These are phyloP conservation scores for Brachyptera risi DNA, from an alignment of 2,888 invertebrate species.

Conservation along the genomic window DNA sequence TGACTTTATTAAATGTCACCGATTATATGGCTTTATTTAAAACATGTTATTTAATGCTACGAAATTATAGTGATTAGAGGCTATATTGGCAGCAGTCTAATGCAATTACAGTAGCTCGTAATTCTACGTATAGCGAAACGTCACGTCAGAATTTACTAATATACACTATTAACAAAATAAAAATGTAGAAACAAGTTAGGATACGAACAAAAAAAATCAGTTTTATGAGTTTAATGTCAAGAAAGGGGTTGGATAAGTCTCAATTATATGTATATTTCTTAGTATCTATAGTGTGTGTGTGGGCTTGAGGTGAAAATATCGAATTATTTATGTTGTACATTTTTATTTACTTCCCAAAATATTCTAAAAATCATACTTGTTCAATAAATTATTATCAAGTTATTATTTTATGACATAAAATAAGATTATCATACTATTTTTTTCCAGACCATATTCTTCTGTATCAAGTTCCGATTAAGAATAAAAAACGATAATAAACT, in stretches of 20 bases:
- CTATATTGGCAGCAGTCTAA: background rate
- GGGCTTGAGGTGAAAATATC: too few species aligned
- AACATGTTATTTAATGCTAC: conserved; percentile 13
- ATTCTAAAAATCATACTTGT: too few species aligned
- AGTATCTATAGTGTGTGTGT: background rate
- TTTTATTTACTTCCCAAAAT: too few species aligned
- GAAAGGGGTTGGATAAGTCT: background rate
- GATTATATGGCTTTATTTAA: conserved; percentile 13
- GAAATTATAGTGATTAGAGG: conserved; percentile 16
- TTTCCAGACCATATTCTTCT: too few species aligned
- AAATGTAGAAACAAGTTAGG: background rate
- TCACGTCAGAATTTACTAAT: background rate
- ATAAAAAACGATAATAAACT: too few species aligned
- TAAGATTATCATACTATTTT: too few species aligned
- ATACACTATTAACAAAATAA: background rate
- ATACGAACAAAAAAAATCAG: background rate
- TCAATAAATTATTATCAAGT: too few species aligned
- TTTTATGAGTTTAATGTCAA: background rate
- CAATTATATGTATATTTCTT: background rate
- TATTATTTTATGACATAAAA: too few species aligned
- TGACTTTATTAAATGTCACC: conserved; percentile 4
- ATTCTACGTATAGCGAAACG: too few species aligned
- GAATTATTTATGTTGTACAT: too few species aligned
- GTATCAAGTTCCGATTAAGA: too few species aligned
- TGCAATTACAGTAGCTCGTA: background rate